Evolutionary conservation across 1,140 invertebrate species (phyloP).

Genomic region (Penaeus chinensis): DNA sequence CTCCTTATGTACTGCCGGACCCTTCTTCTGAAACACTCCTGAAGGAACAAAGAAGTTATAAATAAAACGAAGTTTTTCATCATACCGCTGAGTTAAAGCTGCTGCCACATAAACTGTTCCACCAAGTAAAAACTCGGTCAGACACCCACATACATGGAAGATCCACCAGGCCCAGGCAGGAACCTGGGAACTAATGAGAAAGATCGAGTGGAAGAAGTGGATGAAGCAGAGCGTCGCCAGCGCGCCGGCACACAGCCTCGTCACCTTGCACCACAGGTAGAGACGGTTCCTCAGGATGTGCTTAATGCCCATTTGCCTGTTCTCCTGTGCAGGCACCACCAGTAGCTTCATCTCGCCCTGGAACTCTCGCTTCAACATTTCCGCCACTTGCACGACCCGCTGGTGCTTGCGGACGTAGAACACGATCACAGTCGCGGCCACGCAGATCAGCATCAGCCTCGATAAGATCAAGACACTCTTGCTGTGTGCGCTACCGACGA

Average conservation of each 20-base stretch:
- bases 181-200: slow-evolving; percentile 47
- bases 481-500: slow-evolving; percentile 48
- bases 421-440: slow-evolving; percentile 17
- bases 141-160: slow-evolving; percentile 33
- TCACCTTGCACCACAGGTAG: slow-evolving; percentile 24
- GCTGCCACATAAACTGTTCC: slow-evolving; percentile 31
- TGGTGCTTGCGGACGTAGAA: slow-evolving; percentile 26
- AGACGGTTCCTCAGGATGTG: slow-evolving; percentile 42
- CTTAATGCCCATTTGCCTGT: slow-evolving; percentile 45
- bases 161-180: slow-evolving; percentile 52
- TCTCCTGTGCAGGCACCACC: slow-evolving; percentile 43
- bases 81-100: slow-evolving; percentile 48
- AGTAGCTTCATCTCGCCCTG: slow-evolving; percentile 48
- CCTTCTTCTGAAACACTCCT: background rate
- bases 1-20: background rate
- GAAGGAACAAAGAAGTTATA: slow-evolving; percentile 38
- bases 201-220: slow-evolving; percentile 42
- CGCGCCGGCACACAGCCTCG: slow-evolving; percentile 9
- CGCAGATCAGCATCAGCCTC: slow-evolving; percentile 39
- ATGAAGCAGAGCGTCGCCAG: slow-evolving; percentile 21
- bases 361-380: slow-evolving; percentile 45
- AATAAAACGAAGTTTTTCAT: slow-evolving; percentile 37
- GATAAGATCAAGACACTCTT: slow-evolving; percentile 44
- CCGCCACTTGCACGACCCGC: slow-evolving; percentile 27
- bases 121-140: slow-evolving; percentile 19